Conservation (phyloP, 2,113 vertebrate genomes). For the Aleadryas rufinucha region DNA sequence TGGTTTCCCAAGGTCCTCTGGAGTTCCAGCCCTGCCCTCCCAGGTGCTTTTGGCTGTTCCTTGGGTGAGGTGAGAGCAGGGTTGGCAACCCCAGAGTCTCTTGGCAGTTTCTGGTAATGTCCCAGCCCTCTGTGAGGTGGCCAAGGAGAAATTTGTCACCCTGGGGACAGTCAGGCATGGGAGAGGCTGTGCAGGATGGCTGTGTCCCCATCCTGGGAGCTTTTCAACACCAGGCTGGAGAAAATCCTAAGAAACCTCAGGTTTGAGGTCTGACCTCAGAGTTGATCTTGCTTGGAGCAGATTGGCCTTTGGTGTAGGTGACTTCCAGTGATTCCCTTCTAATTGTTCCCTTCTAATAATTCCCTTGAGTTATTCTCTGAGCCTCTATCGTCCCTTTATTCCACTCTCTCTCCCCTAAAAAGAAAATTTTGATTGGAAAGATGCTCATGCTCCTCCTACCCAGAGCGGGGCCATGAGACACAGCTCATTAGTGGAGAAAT, state of each 20-base stretch:
- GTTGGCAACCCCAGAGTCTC: background rate
- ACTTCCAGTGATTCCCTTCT: background rate
- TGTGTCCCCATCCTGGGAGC: background rate
- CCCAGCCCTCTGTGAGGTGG: background rate
- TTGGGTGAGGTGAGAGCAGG: background rate
- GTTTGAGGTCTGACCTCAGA: background rate
- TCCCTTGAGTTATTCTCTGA: background rate
- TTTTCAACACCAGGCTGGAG: background rate
- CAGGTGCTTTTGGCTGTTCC: background rate
- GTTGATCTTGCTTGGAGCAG: background rate
- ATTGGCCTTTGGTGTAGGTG: background rate
- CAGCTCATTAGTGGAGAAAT: no score
- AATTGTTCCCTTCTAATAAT: background rate
- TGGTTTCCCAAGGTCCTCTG: background rate
- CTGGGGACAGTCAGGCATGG: background rate
- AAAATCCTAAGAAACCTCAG: background rate
- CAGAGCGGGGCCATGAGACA: background rate
- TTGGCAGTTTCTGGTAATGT: background rate
- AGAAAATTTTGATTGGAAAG: background rate
- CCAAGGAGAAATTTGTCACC: background rate
- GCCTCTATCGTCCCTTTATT: background rate
- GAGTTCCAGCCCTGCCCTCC: background rate
- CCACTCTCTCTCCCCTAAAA: accelerated
- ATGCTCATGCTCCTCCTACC: background rate
- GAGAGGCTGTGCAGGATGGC: background rate